Base-by-base conservation (phyloP, 2,113 vertebrate genomes). In the Gnathonemus echidnorhynchus region DNA sequence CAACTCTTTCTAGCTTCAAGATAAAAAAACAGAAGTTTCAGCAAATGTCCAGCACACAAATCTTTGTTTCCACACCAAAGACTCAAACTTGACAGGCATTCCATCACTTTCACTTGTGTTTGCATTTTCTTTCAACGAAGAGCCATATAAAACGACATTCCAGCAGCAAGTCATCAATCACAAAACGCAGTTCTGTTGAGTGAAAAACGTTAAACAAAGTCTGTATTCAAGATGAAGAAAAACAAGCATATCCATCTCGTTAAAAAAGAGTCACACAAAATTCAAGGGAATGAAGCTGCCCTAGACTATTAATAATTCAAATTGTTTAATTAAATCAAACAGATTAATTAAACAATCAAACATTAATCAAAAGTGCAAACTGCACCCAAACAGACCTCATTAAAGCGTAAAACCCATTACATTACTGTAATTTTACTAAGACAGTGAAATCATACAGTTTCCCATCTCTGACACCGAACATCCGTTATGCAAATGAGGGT, bases 281-380 rank as follows among this genome's bases (percentile, higher is more conserved):
- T 86, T 80, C 31, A 86, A 86, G 42, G 45, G 83, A 86, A 46
- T 48, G 24, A 86, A 87, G 46, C n/a, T 87, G 49, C 85, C 45
- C 45, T 85, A 85, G 45, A 85, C 83, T 48, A 42, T 85, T 85
- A 85, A 45, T 85, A 46, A 45, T 85, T 48, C 74, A 80, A 80
- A 80, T 42, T 80, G 83, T 48, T 86, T 86, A 86, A 86, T 50
- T 87, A 87, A 87, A 87, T 87, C 46, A 87, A 86, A 86, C 48
- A 48, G 46, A 86, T 49, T 86, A 49, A 86, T 86, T 48, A 45
- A 86, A 86, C 83, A 86, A 86, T 87, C 86, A 80, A 80, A 80
- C 35, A 80, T 80, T 80, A 80, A 80, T 80, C 74, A 80, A 80
- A 85, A 85, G 19, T 48, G 83, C 45, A 85, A 85, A 85, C 83